Percentiles rank a stretch among this genome's conserved stretches.
These are phyloP conservation scores for Mellivora capensis DNA, from an alignment of 2,113 vertebrate genomes.

Conservation along the genomic window DNA sequence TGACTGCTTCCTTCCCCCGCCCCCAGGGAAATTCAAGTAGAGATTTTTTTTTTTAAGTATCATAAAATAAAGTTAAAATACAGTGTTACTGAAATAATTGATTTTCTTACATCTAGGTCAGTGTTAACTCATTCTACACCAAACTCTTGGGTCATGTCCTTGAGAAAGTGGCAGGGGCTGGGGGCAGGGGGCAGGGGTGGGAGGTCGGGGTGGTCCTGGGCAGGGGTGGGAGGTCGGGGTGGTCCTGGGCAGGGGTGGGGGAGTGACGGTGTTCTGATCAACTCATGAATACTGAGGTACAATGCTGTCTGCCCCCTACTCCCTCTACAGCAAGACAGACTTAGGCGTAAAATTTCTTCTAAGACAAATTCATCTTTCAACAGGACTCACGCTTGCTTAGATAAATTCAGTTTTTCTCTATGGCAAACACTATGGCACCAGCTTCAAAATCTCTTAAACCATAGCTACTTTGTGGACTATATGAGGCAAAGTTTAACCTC, in stretches of 20 bases:
- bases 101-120: neutral
- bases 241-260: neutral
- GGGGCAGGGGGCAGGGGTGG: no score
- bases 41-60: neutral
- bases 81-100: neutral
- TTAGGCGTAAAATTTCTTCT: neutral
- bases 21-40: neutral
- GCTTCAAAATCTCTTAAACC: neutral
- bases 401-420: neutral
- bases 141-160: neutral
- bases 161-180: neutral
- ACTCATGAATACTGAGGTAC: neutral
- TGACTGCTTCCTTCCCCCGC: neutral
- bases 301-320: neutral
- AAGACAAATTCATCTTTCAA: constrained; percentile 7
- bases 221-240: no score
- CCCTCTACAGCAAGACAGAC: neutral
- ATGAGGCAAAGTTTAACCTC: constrained; percentile 21
- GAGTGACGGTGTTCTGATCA: neutral
- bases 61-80: neutral
- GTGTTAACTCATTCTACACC: neutral
- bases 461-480: neutral
- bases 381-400: neutral
- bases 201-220: no score
- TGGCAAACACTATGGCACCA: neutral